Percentiles rank a stretch among this genome's conserved stretches.
Conservation (phyloP, 2,797 vertebrate species). For the Hyperoplus immaculatus region DNA sequence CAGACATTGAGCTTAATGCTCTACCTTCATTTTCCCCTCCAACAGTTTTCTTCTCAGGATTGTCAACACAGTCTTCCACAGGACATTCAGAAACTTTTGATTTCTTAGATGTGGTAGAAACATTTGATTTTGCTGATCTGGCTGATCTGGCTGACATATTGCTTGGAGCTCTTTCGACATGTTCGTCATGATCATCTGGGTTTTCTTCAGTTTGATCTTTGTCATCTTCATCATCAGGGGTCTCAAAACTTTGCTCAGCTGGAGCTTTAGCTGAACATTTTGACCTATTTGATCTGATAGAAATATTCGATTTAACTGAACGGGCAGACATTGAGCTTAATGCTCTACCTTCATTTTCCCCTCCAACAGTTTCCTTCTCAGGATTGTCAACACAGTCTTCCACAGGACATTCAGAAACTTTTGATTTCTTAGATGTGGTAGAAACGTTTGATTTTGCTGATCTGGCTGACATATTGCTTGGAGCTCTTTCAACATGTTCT, state of each 20-base stretch:
- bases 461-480: slow-evolving; percentile 46
- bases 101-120: slow-evolving; percentile 42
- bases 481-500: slow-evolving; percentile 31
- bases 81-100: slow-evolving; percentile 40
- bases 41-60: slow-evolving; percentile 10
- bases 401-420: slow-evolving; percentile 19
- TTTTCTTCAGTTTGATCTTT: slow-evolving; percentile 39
- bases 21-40: slow-evolving; percentile 39
- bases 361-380: slow-evolving; percentile 18
- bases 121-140: slow-evolving; percentile 46
- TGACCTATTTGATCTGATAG: slow-evolving; percentile 51
- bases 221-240: slow-evolving; percentile 25
- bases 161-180: slow-evolving; percentile 9
- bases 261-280: slow-evolving; percentile 46
- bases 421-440: slow-evolving; percentile 44
- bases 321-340: slow-evolving; percentile 42
- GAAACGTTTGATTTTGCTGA: slow-evolving; percentile 57
- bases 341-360: slow-evolving; percentile 28
- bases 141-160: not conserved
- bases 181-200: no score
- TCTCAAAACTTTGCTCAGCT: slow-evolving; percentile 22
- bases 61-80: not conserved
- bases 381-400: not conserved
- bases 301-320: slow-evolving; percentile 57
- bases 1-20: slow-evolving; percentile 49